Conservation (phyloP, 1,140 invertebrate genomes). For the Chionoecetes opilio region DNA sequence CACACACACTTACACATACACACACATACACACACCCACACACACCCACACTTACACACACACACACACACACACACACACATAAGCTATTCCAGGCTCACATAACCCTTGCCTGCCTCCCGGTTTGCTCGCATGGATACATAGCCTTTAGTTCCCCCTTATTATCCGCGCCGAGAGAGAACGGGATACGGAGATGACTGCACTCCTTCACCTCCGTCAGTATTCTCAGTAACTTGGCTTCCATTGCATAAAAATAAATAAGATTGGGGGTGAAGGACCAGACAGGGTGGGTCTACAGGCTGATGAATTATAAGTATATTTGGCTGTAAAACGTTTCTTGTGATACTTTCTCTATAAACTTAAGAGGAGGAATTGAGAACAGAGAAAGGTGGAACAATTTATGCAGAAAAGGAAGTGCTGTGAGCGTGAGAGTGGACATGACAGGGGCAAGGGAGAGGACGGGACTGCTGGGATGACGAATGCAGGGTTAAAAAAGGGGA, state of each 20-base stretch:
- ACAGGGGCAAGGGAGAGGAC: neutral
- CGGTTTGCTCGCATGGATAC: constrained; percentile 4
- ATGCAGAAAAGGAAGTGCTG: neutral
- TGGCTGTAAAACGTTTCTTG: neutral
- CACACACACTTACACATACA: neutral
- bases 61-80: neutral
- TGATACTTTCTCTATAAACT: neutral
- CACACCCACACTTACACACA: neutral
- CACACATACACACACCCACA: neutral
- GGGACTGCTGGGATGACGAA: neutral
- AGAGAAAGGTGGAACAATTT: constrained; percentile 2
- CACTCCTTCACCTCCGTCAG: neutral
- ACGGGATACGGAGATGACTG: neutral
- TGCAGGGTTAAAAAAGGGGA: neutral
- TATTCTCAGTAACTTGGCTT: neutral
- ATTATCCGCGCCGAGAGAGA: neutral
- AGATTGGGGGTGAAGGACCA: neutral
- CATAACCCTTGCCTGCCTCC: neutral
- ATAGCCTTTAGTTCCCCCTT: constrained; percentile 7
- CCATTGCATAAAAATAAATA: neutral
- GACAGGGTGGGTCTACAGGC: neutral
- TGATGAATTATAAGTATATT: neutral
- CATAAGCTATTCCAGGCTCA: neutral
- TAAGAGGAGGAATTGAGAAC: neutral
- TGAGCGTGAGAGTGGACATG: neutral